Conservation (phyloP, 2,797 vertebrate species). For the Scolopax bukidnonensis region DNA sequence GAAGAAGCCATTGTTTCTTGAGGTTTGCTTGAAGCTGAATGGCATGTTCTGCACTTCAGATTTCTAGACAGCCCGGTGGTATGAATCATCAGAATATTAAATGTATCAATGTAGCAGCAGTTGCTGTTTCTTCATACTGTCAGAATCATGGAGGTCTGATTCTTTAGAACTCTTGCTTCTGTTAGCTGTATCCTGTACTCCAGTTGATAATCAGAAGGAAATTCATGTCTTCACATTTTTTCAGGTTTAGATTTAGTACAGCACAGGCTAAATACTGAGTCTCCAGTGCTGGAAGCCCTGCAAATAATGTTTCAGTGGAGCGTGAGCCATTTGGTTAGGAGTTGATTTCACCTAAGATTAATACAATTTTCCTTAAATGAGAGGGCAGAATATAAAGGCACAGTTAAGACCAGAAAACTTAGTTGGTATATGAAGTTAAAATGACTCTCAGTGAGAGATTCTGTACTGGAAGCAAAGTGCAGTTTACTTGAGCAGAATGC, state of each 20-base stretch:
- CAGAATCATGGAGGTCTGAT: neutral
- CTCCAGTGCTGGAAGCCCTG: neutral
- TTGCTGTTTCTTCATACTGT: neutral
- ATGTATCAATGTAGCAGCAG: neutral
- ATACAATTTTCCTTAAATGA: neutral
- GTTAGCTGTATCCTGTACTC: neutral
- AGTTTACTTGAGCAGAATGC: neutral
- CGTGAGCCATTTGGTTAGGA: neutral
- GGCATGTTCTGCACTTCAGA: neutral
- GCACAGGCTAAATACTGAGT: neutral
- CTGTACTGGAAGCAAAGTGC: neutral
- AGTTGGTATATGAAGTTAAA: neutral
- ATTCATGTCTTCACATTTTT: neutral
- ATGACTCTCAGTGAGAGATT: neutral
- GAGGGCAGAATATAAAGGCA: neutral
- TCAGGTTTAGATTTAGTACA: neutral
- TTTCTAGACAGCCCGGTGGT: neutral
- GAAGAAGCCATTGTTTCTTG: neutral
- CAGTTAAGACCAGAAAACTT: neutral
- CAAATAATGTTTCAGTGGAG: neutral
- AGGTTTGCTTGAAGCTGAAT: neutral
- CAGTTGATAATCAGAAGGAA: neutral
- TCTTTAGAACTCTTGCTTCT: neutral
- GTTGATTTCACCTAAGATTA: neutral
- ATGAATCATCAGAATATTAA: neutral